These are phyloP conservation scores for Macropis europaea DNA, from an alignment of 2,888 invertebrate genomes.

Conservation along the genomic window DNA sequence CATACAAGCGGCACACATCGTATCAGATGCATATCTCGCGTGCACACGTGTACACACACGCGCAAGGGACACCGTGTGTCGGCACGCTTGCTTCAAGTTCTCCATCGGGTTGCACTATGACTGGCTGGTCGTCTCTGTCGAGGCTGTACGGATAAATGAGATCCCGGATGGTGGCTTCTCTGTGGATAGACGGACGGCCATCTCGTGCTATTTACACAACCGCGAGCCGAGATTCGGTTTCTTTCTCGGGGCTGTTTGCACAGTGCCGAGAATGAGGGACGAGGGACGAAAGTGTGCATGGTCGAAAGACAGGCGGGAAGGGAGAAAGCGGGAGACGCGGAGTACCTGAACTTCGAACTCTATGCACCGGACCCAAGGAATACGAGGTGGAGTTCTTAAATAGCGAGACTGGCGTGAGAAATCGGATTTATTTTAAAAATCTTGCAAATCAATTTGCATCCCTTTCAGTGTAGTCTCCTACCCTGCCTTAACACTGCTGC, in stretches of 20 bases:
- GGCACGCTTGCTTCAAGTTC: not conserved
- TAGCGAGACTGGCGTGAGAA: too few relatives aligned
- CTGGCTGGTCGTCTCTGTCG: constrained; percentile 2
- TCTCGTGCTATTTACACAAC: constrained; percentile 54
- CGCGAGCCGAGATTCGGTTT: constrained; percentile 49
- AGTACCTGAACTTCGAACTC: not conserved
- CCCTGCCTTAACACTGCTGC: too few relatives aligned
- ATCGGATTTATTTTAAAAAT: too few relatives aligned
- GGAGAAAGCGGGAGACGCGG: constrained; percentile 4
- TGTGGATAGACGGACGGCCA: constrained; percentile 38
- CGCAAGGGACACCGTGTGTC: too few relatives aligned
- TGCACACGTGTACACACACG: not conserved
- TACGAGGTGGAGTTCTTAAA: too few relatives aligned
- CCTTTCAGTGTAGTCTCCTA: too few relatives aligned
- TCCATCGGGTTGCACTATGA: not conserved
- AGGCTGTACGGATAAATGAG: constrained; percentile 48
- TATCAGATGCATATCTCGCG: too few relatives aligned
- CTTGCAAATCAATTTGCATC: too few relatives aligned
- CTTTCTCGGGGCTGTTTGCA: constrained; percentile 54
- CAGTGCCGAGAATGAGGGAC: constrained; percentile 22
- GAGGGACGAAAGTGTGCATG: not conserved
- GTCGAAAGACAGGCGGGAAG: not conserved
- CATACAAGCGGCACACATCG: not conserved
- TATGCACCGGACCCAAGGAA: too few relatives aligned
- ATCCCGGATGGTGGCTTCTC: constrained; percentile 41